These are phyloP conservation scores for Smutsia temminckii DNA, from an alignment of 2,797 vertebrate genomes.

Conservation along the genomic window DNA sequence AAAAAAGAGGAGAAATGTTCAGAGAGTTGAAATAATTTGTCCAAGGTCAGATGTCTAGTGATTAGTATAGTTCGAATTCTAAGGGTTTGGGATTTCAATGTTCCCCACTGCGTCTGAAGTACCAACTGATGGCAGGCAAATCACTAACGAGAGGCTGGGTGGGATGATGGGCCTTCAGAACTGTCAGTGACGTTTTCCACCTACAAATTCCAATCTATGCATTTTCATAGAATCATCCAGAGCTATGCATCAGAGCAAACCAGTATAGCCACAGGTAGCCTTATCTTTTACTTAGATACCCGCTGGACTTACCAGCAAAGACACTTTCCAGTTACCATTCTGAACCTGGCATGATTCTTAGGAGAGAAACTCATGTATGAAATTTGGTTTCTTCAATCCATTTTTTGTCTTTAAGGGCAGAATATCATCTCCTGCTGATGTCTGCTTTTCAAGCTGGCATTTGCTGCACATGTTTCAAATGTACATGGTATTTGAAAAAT, in stretches of 20 bases:
- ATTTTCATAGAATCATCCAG: not conserved
- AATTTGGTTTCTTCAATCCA: not conserved
- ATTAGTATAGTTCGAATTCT: not conserved
- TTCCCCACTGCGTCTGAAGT: not conserved
- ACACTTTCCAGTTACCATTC: not conserved
- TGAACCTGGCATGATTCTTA: not conserved
- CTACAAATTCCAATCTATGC: not conserved
- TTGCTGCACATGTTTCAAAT: conserved; percentile 4
- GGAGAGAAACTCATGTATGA: not conserved
- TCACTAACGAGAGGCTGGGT: not conserved
- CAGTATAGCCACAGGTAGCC: not conserved
- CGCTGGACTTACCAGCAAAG: not conserved
- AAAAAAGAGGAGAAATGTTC: not conserved
- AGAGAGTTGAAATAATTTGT: not conserved
- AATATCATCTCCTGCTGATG: not conserved
- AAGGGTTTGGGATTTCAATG: not conserved
- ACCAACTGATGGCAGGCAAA: rapidly evolving
- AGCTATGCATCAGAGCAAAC: not conserved
- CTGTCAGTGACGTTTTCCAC: not conserved
- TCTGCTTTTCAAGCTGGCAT: not conserved
- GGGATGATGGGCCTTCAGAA: not conserved
- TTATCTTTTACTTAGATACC: not conserved
- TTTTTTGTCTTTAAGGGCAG: not conserved
- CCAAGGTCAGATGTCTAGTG: not conserved
- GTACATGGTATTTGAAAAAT: conserved; percentile 44